Conservation (phyloP, 2,113 vertebrate genomes). For the Pipa parva region DNA sequence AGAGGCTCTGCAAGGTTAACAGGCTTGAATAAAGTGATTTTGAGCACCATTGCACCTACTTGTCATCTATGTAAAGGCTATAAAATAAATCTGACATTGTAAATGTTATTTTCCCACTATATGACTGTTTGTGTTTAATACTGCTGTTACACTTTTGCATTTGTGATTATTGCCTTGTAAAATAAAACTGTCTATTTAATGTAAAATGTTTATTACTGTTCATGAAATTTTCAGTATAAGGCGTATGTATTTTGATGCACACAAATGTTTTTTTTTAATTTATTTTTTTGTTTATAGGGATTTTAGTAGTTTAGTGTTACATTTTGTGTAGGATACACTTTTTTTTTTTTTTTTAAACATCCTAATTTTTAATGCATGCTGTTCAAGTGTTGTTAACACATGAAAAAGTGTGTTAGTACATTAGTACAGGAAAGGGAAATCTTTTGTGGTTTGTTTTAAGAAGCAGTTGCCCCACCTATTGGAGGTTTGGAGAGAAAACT, state of each 20-base stretch:
- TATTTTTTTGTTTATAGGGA: no score
- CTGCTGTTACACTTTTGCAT: slow-evolving; percentile 36
- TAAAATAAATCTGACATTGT: neutral
- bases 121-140: slow-evolving; percentile 36
- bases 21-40: neutral
- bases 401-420: no score
- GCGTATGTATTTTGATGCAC: no score
- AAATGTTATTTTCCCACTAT: slow-evolving; percentile 12
- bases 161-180: slow-evolving; percentile 40
- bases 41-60: neutral
- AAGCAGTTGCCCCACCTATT: no score
- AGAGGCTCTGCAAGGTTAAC: neutral
- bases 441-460: no score
- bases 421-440: no score
- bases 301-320: no score
- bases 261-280: neutral
- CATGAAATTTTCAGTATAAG: neutral
- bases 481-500: no score
- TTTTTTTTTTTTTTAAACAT: no score
- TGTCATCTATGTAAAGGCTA: neutral
- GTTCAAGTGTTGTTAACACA: no score
- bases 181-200: slow-evolving; percentile 44
- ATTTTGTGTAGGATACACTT: no score
- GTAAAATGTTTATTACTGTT: neutral
- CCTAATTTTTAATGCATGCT: no score